phyloP scores from a whole-genome alignment of 1,140 invertebrate genomes.

The Potamilus streckersoni region DNA sequence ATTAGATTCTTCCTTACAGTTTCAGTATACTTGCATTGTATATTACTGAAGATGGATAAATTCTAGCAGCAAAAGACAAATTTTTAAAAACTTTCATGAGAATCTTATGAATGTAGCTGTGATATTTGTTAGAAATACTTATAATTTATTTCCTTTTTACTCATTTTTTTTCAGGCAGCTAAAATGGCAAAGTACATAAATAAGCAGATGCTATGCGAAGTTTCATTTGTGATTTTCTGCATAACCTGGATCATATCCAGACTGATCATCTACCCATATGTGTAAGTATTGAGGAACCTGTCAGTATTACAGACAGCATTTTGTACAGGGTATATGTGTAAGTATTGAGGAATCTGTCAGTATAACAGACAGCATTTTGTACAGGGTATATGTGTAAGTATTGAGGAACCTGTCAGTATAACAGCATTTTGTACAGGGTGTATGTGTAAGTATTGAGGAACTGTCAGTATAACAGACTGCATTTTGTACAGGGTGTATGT shows the following conservation, averaged over 20 bases:
- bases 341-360: constrained; percentile 14
- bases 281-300: constrained; percentile 39
- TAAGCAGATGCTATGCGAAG: constrained; percentile 87
- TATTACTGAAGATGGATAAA: too few relatives aligned
- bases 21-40: too few relatives aligned
- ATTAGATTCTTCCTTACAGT: too few relatives aligned
- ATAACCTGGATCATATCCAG: constrained; percentile 45
- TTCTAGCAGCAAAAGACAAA: too few relatives aligned
- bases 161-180: constrained; percentile 73
- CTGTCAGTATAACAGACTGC: too few relatives aligned
- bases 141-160: not conserved
- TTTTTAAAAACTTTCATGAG: too few relatives aligned
- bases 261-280: constrained; percentile 76
- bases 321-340: constrained; percentile 36
- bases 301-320: too few relatives aligned
- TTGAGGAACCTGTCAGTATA: not conserved
- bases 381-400: constrained; percentile 51
- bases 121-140: too few relatives aligned
- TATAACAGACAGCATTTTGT: too few relatives aligned
- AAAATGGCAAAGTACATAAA: constrained; percentile 94
- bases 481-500: too few relatives aligned
- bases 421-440: too few relatives aligned
- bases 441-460: constrained; percentile 43
- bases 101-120: too few relatives aligned
- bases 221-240: constrained; percentile 74